Evolutionary conservation across 2,888 invertebrate genomes (phyloP).

Genomic region (Hoplodrina ambigua): DNA sequence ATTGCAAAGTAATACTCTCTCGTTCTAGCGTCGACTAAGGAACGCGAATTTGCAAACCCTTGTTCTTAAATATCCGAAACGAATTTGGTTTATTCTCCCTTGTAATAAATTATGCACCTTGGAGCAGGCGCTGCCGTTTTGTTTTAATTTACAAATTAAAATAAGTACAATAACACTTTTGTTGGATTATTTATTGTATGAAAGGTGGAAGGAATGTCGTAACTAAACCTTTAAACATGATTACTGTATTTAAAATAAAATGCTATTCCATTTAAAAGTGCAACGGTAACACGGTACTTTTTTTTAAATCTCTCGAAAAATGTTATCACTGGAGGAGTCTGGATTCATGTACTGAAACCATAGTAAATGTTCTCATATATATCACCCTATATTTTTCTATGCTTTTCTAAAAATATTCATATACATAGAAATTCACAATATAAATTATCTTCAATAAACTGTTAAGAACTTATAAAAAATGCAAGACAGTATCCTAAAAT

Average conservation of each 20-base stretch:
- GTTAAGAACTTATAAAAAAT: conserved; percentile 7
- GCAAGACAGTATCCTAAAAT: conserved; percentile 4
- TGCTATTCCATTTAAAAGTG: too few relatives aligned
- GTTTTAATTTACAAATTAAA: conserved; percentile 9
- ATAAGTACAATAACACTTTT: background rate
- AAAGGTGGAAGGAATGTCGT: too few relatives aligned
- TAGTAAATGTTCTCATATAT: too few relatives aligned
- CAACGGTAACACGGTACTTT: too few relatives aligned
- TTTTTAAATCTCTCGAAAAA: too few relatives aligned
- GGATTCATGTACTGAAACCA: too few relatives aligned
- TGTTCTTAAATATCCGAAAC: conserved; percentile 48
- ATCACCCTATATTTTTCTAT: too few relatives aligned
- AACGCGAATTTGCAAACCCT: conserved; percentile 61
- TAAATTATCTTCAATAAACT: background rate
- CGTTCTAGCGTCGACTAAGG: conserved; percentile 68
- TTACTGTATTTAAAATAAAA: too few relatives aligned
- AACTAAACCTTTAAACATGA: too few relatives aligned
- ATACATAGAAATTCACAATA: background rate
- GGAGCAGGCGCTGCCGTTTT: conserved; percentile 3
- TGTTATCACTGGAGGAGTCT: too few relatives aligned
- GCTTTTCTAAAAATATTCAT: background rate
- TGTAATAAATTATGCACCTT: conserved; percentile 30
- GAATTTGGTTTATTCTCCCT: conserved; percentile 25
- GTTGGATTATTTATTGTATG: background rate
- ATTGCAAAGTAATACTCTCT: conserved; percentile 82